Evolutionary conservation across 2,888 invertebrate genomes (phyloP).

Genomic region (Lasioglossum morio): DNA sequence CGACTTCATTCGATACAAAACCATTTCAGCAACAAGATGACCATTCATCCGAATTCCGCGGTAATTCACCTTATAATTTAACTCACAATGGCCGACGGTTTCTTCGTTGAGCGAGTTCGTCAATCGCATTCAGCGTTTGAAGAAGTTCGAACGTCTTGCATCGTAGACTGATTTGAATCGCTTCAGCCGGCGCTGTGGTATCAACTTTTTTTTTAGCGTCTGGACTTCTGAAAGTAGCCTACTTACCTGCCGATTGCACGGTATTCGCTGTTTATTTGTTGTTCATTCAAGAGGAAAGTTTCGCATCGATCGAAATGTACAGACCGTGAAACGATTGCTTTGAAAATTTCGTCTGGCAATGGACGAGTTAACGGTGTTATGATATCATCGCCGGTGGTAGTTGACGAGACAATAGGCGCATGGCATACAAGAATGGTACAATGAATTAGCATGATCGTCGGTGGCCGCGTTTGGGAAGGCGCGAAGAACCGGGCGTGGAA

Average conservation of each 20-base stretch:
- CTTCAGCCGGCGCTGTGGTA: neutral
- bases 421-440: neutral
- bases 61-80: neutral
- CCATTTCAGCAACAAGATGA: neutral
- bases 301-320: neutral
- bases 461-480: neutral
- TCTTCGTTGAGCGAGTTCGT: neutral
- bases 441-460: constrained; percentile 8
- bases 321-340: neutral
- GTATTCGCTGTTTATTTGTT: neutral
- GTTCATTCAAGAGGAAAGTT: neutral
- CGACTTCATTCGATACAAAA: too few relatives aligned
- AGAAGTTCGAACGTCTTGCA: neutral
- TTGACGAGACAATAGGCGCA: neutral
- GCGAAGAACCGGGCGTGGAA: constrained; percentile 27
- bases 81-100: neutral
- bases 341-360: neutral
- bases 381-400: neutral
- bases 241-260: neutral
- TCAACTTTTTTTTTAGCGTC: neutral
- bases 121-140: neutral
- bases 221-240: neutral
- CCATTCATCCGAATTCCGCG: neutral
- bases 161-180: neutral
- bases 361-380: neutral